Percentiles rank a stretch among this genome's conserved stretches.
Evolutionary conservation across 2,797 vertebrate species (phyloP).

Genomic region (Coilia nasus): DNA sequence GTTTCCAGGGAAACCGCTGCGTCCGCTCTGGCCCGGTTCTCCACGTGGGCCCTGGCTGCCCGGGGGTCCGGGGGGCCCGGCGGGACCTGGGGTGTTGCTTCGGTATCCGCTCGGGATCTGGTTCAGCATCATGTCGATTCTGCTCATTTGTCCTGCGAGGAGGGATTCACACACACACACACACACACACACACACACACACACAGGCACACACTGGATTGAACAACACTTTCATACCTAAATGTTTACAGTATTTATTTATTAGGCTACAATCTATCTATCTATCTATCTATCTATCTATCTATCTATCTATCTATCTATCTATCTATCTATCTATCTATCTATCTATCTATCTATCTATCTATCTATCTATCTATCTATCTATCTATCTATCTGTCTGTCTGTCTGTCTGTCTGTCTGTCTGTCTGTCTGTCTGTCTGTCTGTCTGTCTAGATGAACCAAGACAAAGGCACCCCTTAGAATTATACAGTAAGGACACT

Average conservation of each 20-base stretch:
- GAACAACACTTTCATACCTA: neutral
- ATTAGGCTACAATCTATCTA: too few relatives aligned
- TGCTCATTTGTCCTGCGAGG: constrained; percentile 90
- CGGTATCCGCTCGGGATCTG: constrained; percentile 96
- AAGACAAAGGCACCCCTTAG: neutral
- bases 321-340: neutral
- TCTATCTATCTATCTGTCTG: neutral
- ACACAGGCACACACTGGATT: neutral
- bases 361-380: too few relatives aligned
- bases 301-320: neutral
- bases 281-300: neutral
- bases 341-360: too few relatives aligned
- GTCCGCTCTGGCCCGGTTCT: constrained; percentile 89
- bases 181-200: neutral
- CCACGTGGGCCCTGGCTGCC: constrained; percentile 84
- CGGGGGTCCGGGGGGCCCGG: constrained; percentile 87
- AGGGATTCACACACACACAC: neutral
- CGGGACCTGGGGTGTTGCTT: constrained; percentile 87
- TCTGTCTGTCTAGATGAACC: neutral
- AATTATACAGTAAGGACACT: constrained; percentile 53
- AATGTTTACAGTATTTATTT: too few relatives aligned
- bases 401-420: neutral
- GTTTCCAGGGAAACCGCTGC: constrained; percentile 90
- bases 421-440: neutral
- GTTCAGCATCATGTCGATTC: constrained; percentile 94